These are phyloP conservation scores for Notamacropus eugenii DNA, from an alignment of 2,797 vertebrate genomes.

Conservation along the genomic window DNA sequence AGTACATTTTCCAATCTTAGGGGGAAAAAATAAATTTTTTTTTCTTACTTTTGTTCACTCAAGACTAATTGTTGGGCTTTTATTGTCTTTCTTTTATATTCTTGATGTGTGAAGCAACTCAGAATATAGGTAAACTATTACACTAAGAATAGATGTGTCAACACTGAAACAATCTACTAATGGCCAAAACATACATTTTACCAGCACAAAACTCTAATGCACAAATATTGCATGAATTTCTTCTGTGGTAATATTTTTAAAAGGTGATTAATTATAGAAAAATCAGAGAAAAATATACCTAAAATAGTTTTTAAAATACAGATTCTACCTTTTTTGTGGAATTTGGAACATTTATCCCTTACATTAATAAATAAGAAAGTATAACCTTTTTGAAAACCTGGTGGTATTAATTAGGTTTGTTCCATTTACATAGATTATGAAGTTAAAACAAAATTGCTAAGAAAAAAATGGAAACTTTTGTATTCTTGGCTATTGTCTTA, in stretches of 20 bases:
- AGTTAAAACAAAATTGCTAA: constrained; percentile 70
- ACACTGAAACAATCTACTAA: neutral
- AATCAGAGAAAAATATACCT: constrained; percentile 40
- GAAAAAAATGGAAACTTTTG: constrained; percentile 67
- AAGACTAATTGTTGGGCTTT: neutral
- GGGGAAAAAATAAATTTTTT: neutral
- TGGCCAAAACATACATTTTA: neutral
- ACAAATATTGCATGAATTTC: neutral
- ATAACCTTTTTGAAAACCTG: constrained; percentile 46
- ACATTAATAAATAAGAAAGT: constrained; percentile 28
- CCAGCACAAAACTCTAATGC: neutral
- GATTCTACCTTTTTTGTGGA: constrained; percentile 49
- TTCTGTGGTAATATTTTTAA: constrained; percentile 21
- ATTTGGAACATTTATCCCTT: constrained; percentile 55
- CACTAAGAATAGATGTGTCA: neutral
- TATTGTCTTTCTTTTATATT: neutral
- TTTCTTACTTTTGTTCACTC: neutral
- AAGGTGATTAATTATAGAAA: constrained; percentile 31
- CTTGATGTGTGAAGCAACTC: neutral
- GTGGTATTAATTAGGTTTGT: constrained; percentile 51
- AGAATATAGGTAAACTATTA: neutral
- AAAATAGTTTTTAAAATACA: constrained; percentile 37
- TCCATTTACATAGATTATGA: constrained; percentile 58
- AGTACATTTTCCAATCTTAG: neutral
- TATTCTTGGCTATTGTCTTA: constrained; percentile 67